Evolutionary conservation across 1,140 invertebrate genomes (phyloP), one percentile per base, ranked within the genome.

Genomic region (Euwallacea similis): DNA sequence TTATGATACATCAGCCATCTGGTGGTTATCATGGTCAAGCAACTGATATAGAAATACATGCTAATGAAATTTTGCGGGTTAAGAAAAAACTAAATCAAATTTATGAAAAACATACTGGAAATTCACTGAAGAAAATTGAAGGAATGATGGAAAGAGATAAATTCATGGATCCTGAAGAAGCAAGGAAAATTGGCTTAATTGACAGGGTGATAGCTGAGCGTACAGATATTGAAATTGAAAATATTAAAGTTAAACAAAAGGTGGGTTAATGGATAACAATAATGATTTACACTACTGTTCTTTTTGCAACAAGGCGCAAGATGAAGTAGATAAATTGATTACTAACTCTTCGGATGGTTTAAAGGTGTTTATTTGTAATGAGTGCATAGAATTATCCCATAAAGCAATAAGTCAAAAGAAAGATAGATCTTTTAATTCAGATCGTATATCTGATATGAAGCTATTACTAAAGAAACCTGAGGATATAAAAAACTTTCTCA

Each of bases 11-110:
- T 13, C 54, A 55, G 54, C 54, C 54, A 15, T 16, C 15, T 7
- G 54, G 54, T 55, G 54, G 54, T 55, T 9, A 9, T 55, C 54
- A 55, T 7, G 54, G 54, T 15, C n/a, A n/a, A 16, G 54, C 54
- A 15, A 55, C 54, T 55, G 54, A 55, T 7, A 55, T 55, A 9
- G 54, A 55, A 15, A 55, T 55, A 7, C 9, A 9, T 15, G 54
- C 54, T 9, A 7, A 15, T 7, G 9, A 55, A 9, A 55, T 55
- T 16, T 15, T 55, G 7, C 7, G 13, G 15, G 15, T 16, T 7
- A 9, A 16, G 7, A 7, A 55, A 15, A 7, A 15, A 9, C 7
- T 55, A 15, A 55, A 55, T 16, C 7, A 55, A 13, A 7, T 55
- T 7, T 9, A 9, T 7, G 54, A 7, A 16, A 13, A 55, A n/a